These are phyloP conservation scores for Asobara japonica DNA, from an alignment of 1,140 invertebrate species.

Conservation along the genomic window DNA sequence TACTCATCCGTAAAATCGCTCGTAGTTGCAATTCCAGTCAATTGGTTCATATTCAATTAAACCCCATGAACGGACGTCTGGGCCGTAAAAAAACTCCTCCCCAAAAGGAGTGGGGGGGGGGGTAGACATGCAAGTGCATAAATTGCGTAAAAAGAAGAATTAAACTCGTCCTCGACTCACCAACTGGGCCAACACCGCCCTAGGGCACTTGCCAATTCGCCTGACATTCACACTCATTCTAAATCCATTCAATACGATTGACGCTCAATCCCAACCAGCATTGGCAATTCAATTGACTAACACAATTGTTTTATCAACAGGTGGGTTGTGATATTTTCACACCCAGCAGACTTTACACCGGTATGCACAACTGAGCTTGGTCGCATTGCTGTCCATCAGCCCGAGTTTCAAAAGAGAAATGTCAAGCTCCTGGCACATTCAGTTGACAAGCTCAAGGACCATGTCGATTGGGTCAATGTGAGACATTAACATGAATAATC, in stretches of 20 bases:
- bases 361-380: slow-evolving; percentile 95
- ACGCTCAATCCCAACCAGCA: neutral
- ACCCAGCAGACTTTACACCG: slow-evolving; percentile 93
- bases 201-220: neutral
- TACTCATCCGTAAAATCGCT: neutral
- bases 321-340: slow-evolving; percentile 91
- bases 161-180: neutral
- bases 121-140: neutral
- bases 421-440: slow-evolving; percentile 90
- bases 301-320: slow-evolving; percentile 60
- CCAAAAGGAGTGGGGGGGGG: too few relatives aligned
- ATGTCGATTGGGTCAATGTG: slow-evolving; percentile 83
- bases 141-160: neutral
- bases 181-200: slow-evolving; percentile 5
- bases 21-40: too few relatives aligned
- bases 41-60: neutral
- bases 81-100: neutral
- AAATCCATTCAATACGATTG: neutral
- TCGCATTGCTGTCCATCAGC: slow-evolving; percentile 76
- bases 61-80: neutral
- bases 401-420: slow-evolving; percentile 81
- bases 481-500: slow-evolving; percentile 40
- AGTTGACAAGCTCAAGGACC: slow-evolving; percentile 81
- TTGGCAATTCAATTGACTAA: neutral
- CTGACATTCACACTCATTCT: neutral